Percentiles rank a stretch among this genome's conserved stretches.
phyloP scores from a whole-genome alignment of 2,888 invertebrate species.

The Callosobruchus maculatus region DNA sequence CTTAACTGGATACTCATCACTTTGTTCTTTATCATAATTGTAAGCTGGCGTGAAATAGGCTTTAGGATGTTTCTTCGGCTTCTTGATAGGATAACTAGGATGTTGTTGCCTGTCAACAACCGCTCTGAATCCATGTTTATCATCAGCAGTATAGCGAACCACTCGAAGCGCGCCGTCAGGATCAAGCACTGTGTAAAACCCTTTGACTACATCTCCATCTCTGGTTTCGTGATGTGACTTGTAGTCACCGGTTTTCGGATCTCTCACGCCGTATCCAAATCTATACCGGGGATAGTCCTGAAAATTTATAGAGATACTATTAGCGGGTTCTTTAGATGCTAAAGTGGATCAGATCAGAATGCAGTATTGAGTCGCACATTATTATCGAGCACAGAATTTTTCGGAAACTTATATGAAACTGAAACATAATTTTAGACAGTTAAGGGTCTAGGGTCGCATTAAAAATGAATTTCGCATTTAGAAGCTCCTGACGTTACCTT shows the following conservation, averaged over 20 bases:
- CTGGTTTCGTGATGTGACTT: conserved; percentile 53
- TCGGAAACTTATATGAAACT: too few relatives aligned
- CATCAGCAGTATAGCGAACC: conserved; percentile 62
- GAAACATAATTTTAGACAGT: too few relatives aligned
- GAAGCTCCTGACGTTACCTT: too few relatives aligned
- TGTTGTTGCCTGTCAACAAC: conserved; percentile 24
- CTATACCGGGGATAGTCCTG: conserved; percentile 37
- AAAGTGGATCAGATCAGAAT: conserved; percentile 46
- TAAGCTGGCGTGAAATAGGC: neutral
- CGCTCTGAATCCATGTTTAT: conserved; percentile 58
- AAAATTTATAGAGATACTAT: too few relatives aligned
- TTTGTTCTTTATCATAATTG: neutral
- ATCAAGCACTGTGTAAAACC: conserved; percentile 59
- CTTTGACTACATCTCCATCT: conserved; percentile 58
- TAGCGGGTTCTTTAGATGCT: too few relatives aligned
- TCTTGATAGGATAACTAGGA: conserved; percentile 22
- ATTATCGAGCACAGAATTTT: too few relatives aligned
- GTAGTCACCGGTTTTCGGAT: conserved; percentile 56
- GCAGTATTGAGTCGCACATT: too few relatives aligned
- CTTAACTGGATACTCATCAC: neutral
- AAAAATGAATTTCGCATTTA: too few relatives aligned
- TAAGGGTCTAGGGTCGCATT: too few relatives aligned
- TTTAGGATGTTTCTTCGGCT: neutral
- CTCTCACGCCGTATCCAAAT: conserved; percentile 54
- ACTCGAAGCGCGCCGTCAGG: conserved; percentile 60